These are phyloP conservation scores for Chiloscyllium plagiosum DNA, from an alignment of 2,113 vertebrate genomes.

Conservation along the genomic window DNA sequence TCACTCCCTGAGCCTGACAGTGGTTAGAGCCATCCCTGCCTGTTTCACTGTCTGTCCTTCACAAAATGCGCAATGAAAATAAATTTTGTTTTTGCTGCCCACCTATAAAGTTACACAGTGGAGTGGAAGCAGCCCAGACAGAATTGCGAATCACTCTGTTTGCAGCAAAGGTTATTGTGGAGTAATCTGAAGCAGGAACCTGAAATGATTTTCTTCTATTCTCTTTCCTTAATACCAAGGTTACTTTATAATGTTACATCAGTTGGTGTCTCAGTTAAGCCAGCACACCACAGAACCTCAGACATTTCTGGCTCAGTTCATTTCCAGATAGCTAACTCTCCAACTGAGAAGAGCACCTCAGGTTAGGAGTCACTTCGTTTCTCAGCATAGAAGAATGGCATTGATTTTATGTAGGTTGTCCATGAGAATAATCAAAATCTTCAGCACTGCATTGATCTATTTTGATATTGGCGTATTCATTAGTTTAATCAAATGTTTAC, in stretches of 20 bases:
- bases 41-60: background rate
- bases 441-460: background rate
- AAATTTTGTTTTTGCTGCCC: background rate
- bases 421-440: background rate
- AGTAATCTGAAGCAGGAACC: background rate
- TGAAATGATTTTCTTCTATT: background rate
- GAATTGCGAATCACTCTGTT: background rate
- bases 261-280: background rate
- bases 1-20: background rate
- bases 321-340: background rate
- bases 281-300: background rate
- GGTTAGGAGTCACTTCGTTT: background rate
- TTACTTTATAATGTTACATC: background rate
- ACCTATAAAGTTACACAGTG: background rate
- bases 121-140: background rate
- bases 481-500: background rate
- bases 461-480: background rate
- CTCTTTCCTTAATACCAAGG: background rate
- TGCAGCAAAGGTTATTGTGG: background rate
- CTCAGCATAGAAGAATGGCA: background rate
- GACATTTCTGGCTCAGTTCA: background rate
- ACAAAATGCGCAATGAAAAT: background rate
- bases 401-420: background rate
- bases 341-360: background rate
- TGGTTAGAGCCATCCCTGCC: background rate